Conservation (phyloP, 2,797 vertebrate genomes). For the Carduelis carduelis region DNA sequence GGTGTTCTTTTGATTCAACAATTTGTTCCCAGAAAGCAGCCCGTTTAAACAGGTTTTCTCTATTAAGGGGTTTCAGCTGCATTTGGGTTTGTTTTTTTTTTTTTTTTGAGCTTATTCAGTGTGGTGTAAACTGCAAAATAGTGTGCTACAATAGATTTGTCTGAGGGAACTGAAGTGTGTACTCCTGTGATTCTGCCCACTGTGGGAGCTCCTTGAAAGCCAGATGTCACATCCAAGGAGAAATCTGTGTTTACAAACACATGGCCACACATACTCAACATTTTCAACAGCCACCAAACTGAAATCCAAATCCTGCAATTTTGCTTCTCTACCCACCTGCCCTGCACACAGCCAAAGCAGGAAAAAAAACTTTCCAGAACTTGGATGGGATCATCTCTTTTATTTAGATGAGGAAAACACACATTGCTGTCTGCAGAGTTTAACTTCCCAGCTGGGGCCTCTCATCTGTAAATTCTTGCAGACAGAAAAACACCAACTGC, state of each 20-base stretch:
- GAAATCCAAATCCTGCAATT: background rate
- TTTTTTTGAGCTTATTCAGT: constrained; percentile 21
- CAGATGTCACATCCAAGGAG: constrained; percentile 37
- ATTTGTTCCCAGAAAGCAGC: constrained; percentile 59
- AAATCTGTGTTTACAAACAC: constrained; percentile 52
- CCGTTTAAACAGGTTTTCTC: constrained; percentile 62
- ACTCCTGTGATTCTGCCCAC: constrained; percentile 36
- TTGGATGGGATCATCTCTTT: background rate
- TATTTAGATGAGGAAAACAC: background rate
- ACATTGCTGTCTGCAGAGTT: constrained; percentile 25
- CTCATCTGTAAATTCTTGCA: constrained; percentile 53
- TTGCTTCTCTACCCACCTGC: background rate
- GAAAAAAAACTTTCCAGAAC: background rate
- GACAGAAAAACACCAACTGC: constrained; percentile 70
- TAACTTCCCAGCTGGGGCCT: constrained; percentile 19
- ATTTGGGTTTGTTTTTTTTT: constrained; percentile 24
- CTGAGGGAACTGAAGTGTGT: constrained; percentile 32
- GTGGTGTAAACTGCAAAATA: constrained; percentile 9
- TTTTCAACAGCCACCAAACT: background rate
- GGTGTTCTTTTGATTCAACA: constrained; percentile 35
- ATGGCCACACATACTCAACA: background rate
- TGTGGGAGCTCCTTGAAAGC: constrained; percentile 44
- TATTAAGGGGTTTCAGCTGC: constrained; percentile 62
- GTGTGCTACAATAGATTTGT: background rate
- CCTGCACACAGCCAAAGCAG: background rate